These are phyloP conservation scores for Prionace glauca DNA, from an alignment of 2,797 vertebrate species.

Conservation along the genomic window DNA sequence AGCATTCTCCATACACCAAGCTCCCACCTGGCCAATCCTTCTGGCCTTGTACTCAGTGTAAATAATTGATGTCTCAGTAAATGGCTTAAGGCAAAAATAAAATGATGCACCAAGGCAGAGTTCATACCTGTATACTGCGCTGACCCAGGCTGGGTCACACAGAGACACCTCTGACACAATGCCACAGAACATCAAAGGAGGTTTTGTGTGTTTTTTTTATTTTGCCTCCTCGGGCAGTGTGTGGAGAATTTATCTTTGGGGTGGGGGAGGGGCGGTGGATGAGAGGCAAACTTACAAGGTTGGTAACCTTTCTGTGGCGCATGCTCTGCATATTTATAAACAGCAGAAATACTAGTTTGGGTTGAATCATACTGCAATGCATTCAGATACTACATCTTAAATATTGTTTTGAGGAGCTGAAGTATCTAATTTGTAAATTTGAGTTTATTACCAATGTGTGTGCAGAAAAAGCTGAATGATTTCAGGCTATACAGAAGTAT, in stretches of 20 bases:
- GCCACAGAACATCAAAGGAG: slow-evolving; percentile 18
- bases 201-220: background rate
- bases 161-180: background rate
- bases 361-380: background rate
- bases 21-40: slow-evolving; percentile 29
- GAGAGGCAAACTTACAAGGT: background rate
- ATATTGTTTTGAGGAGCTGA: background rate
- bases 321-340: background rate
- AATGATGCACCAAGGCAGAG: slow-evolving; percentile 21
- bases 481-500: background rate
- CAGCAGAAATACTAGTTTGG: background rate
- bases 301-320: background rate
- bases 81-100: slow-evolving; percentile 36
- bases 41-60: slow-evolving; percentile 29
- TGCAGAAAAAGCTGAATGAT: background rate
- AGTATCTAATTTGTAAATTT: background rate
- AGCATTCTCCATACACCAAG: background rate
- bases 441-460: background rate
- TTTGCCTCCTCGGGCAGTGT: background rate
- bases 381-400: background rate
- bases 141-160: background rate
- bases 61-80: slow-evolving; percentile 33
- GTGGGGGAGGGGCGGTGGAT: too few relatives aligned
- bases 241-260: background rate
- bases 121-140: background rate